These are phyloP conservation scores for Bombus picipes DNA, from an alignment of 1,140 invertebrate genomes.

Conservation along the genomic window DNA sequence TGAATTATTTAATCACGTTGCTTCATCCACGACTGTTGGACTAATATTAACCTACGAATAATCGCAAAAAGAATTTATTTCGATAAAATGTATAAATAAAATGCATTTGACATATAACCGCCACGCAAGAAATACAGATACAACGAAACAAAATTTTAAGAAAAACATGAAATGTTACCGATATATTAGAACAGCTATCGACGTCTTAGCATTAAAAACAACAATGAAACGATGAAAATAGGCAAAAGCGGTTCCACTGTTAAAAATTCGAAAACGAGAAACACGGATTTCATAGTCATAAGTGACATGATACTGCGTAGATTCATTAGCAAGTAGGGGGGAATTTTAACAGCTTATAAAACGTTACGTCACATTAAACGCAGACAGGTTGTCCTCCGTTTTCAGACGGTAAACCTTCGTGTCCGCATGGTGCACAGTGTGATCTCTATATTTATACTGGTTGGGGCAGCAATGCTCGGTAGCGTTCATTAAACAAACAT, in stretches of 20 bases:
- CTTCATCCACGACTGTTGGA: not conserved
- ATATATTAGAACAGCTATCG: no score
- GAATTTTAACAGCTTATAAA: conserved; percentile 5
- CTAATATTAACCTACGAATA: not conserved
- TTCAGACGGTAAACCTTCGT: not conserved
- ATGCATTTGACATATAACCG: no score
- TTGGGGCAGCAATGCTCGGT: not conserved
- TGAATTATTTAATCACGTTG: not conserved
- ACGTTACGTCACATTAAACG: not conserved
- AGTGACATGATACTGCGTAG: not conserved
- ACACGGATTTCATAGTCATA: not conserved
- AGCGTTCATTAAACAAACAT: conserved; percentile 25
- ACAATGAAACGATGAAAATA: not conserved
- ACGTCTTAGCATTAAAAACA: not conserved
- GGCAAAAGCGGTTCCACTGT: no score
- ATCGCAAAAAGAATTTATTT: not conserved
- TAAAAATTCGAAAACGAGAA: not conserved
- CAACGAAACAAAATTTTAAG: no score
- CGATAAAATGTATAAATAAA: not conserved
- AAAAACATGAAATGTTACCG: no score
- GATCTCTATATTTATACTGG: conserved; percentile 36
- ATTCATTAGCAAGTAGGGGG: not conserved
- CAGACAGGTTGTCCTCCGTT: not conserved
- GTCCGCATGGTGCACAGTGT: not conserved
- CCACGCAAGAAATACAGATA: no score